Base-by-base conservation (phyloP, 2,113 vertebrate genomes). In the Trematocara macrostoma region DNA sequence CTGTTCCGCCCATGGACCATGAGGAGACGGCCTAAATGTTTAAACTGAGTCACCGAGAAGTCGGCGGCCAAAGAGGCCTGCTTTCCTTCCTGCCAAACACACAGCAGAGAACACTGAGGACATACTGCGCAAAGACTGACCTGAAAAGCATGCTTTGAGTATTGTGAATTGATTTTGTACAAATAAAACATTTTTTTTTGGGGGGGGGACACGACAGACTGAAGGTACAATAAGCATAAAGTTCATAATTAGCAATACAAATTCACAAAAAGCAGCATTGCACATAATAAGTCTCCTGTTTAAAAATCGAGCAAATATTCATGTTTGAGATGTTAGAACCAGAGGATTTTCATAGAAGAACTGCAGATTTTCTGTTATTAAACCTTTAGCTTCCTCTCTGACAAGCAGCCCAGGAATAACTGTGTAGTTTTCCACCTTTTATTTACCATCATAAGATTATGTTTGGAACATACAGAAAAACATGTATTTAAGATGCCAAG, bases 1-100 rank as follows among this genome's bases (percentile, higher is more conserved):
- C 98, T 99, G 96, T 99, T 99, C n/a, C 98, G 96, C 8, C 98
- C 98, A 1, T 99, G 98, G 55, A 99, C 98, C 98, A 99, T 99
- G 12, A 99, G 97, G 38, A 99, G 91, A 11, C 98, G 96, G 47
- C 98, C 98, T 29, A 99, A 94, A 87, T 99, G 98, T 94, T 98
- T 98, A 90, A 99, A 99, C 94, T 99, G 98, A 84, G 98, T 98
- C 96, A 99, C 96, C 2, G 98, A 99, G 97, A 99, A 99, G 93
- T 99, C 98, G 0, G 98, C 98, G 1, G 98, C 98, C 93, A 99
- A 89, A 0, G 98, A 98, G 1, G 98, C 98, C 94, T 99, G 98
- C 51, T 99, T 99, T 23, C 98, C 98, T 95, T 99, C 98, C 98
- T 99, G 91, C 64, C 79, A 55, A 82, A 88, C 82, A 92, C 64